These are phyloP conservation scores for Prostheceraeus crozeri DNA, from an alignment of 2,888 invertebrate species.

Conservation along the genomic window DNA sequence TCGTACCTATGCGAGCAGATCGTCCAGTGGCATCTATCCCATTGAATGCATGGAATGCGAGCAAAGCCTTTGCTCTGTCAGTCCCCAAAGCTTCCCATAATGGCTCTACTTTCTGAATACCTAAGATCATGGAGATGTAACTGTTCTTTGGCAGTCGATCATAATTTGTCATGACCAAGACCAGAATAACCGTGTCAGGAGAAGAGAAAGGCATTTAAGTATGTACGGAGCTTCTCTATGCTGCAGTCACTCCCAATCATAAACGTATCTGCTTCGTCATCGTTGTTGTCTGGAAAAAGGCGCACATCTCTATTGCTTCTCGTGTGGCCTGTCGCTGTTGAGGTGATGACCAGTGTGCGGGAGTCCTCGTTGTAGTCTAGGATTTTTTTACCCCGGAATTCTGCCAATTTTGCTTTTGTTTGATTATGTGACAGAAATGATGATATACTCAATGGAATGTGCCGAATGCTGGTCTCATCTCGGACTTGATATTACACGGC, in stretches of 20 bases:
- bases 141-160: constrained; percentile 7
- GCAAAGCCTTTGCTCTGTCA: constrained; percentile 21
- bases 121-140: not conserved
- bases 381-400: constrained; percentile 35
- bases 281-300: constrained; percentile 20
- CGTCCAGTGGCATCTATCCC: constrained; percentile 33
- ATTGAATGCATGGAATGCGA: constrained; percentile 28
- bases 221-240: constrained; percentile 23
- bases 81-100: constrained; percentile 16
- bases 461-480: constrained; percentile 36
- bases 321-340: constrained; percentile 33
- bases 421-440: constrained; percentile 38
- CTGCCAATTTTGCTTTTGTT: constrained; percentile 33
- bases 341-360: constrained; percentile 34
- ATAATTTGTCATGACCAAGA: constrained; percentile 24
- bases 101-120: not conserved
- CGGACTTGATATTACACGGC: constrained; percentile 31
- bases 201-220: constrained; percentile 19
- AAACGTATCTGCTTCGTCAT: constrained; percentile 25
- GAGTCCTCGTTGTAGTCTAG: constrained; percentile 34
- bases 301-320: constrained; percentile 30
- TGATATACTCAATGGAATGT: constrained; percentile 35
- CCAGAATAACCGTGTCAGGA: constrained; percentile 23
- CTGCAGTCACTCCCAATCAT: constrained; percentile 20
- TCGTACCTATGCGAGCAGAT: constrained; percentile 34